These are phyloP conservation scores for Drosophila ustulata DNA, from an alignment of 2,888 invertebrate genomes.

Conservation along the genomic window DNA sequence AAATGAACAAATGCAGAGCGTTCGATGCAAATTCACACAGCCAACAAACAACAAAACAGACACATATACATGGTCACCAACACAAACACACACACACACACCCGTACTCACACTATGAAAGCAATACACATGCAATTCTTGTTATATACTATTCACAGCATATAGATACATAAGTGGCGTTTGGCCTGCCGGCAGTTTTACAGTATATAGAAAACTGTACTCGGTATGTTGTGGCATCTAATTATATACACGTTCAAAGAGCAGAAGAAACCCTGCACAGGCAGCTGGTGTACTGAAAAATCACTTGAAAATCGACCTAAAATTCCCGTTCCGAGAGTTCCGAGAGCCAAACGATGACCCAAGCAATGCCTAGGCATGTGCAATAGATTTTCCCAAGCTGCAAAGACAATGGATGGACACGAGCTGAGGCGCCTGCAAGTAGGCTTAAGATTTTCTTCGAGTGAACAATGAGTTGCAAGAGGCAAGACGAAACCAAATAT, in stretches of 20 bases:
- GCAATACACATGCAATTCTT: constrained; percentile 8
- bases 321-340: background rate
- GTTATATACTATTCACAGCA: constrained; percentile 44
- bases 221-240: constrained; percentile 58
- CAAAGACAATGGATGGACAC: constrained; percentile 55
- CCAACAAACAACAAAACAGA: constrained; percentile 36
- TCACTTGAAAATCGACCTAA: constrained; percentile 64
- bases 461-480: constrained; percentile 49
- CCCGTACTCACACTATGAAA: constrained; percentile 11
- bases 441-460: constrained; percentile 76
- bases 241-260: constrained; percentile 64
- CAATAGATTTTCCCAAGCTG: constrained; percentile 50
- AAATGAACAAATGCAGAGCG: constrained; percentile 42
- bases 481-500: constrained; percentile 71
- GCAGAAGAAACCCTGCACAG: constrained; percentile 34
- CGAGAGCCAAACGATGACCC: constrained; percentile 1
- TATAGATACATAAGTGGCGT: constrained; percentile 37
- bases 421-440: constrained; percentile 33
- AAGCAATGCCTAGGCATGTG: constrained; percentile 46
- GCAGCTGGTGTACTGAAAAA: constrained; percentile 57
- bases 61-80: background rate
- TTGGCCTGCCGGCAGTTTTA: constrained; percentile 56
- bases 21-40: constrained; percentile 18
- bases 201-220: constrained; percentile 73
- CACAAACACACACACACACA: constrained; percentile 8